phyloP scores from a whole-genome alignment of 2,113 vertebrate genomes.

The Ctenodactylus gundi region DNA sequence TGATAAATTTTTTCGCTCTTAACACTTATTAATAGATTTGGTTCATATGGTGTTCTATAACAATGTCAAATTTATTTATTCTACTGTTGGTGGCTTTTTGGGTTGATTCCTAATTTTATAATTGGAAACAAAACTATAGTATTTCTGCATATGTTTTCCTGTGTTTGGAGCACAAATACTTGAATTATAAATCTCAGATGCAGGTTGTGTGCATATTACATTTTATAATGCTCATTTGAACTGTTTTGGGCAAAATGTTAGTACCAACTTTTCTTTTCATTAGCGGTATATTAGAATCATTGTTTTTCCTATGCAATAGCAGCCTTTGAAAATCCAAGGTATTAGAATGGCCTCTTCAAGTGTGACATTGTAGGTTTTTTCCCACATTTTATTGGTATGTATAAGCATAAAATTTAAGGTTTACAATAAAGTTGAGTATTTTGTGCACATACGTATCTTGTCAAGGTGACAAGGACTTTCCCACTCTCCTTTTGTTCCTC shows the following conservation, averaged over 20 bases:
- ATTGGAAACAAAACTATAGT: neutral
- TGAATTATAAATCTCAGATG: neutral
- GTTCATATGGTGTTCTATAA: neutral
- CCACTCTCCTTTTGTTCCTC: too few species aligned
- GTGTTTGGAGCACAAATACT: neutral
- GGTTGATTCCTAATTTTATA: neutral
- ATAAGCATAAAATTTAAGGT: too few species aligned
- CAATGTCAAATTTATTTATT: neutral
- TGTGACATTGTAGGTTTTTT: too few species aligned
- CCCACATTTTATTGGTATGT: too few species aligned
- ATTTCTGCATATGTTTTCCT: neutral
- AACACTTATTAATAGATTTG: neutral
- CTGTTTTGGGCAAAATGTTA: neutral
- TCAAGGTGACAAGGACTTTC: too few species aligned
- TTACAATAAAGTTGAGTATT: too few species aligned
- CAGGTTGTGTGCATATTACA: neutral
- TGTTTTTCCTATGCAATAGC: neutral
- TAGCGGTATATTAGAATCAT: neutral
- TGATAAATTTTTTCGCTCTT: neutral
- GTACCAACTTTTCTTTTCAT: neutral
- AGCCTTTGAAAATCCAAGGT: neutral
- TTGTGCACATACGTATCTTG: too few species aligned
- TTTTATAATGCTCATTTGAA: neutral
- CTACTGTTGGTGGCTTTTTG: neutral
- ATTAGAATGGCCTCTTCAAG: neutral